Evolutionary conservation across 2,888 invertebrate genomes (phyloP), one percentile per base, ranked within the genome.

Genomic region (Heliconius ismenius): DNA sequence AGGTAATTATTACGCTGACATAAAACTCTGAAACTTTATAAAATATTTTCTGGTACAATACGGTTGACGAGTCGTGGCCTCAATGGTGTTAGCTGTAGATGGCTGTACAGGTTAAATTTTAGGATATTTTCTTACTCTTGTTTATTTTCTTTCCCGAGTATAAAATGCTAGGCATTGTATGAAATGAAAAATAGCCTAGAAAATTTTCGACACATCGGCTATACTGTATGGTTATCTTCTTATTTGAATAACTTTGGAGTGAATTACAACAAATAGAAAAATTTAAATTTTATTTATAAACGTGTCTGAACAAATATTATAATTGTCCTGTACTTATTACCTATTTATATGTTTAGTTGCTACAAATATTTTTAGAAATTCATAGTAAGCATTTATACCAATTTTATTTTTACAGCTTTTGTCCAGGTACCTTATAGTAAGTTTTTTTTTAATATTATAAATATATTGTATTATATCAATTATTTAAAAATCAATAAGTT

Each of bases 401-500:
- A n/a, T 69, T 43, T 15, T 21, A 15, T 62, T 26, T 54, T 75
- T 67, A 36, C 75, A 78, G 78, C 36, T 15, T 75, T 78, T 39
- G n/a, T 78, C 32, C 75, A 67, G 9, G 73, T 28, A 24, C 75
- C 78, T 63, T 78, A 63, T n/a, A 54, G 77, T 78, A 67, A 75
- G 77, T 74, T 70, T 58, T 10, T n/a, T n/a, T 58, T 21, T n/a
- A 32, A 32, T 49, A 32, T 28, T 28, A 15, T 43, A n/a, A 43
- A 63, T 24, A 43, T 63, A 62, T 28, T 28, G 18, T 62, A 58
- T 73, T 21, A 9, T 13, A 6, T 24, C 13, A 39, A 49, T 21
- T 21, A 21, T 18, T 72, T 21, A 13, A 39, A 18, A 24, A n/a
- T 28, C 24, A 18, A 24, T 1, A 36, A n/a, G 24, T 4, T 72